A percentile compares a stretch with the other conserved stretches of the same genome.
Conservation (phyloP, 2,113 vertebrate species). For the Micronycteris hirsuta region DNA sequence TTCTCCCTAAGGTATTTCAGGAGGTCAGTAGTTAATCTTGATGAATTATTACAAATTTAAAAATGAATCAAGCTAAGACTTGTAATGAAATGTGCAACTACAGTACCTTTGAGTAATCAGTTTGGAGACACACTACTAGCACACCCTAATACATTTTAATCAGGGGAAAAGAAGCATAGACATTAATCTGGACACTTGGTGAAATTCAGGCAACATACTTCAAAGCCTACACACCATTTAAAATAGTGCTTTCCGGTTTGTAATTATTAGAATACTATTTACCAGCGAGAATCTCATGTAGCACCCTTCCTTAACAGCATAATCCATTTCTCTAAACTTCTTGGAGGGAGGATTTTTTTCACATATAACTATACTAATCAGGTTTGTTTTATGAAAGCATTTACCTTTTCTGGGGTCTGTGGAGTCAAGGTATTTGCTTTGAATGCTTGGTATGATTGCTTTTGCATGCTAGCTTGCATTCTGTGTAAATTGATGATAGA, state of each 20-base stretch:
- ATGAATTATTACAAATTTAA: conserved; percentile 46
- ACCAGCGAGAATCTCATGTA: conserved; percentile 38
- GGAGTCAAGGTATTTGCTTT: conserved; percentile 68
- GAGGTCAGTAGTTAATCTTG: conserved; percentile 41
- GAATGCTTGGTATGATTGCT: conserved; percentile 65
- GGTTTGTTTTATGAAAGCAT: conserved; percentile 69
- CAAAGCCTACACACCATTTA: conserved; percentile 58
- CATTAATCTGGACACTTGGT: conserved; percentile 69
- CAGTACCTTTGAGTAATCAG: background rate
- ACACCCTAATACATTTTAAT: conserved; percentile 40
- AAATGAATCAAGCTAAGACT: conserved; percentile 39
- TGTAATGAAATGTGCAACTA: conserved; percentile 35
- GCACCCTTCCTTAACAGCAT: conserved; percentile 43
- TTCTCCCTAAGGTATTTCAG: conserved; percentile 46
- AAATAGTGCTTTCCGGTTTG: conserved; percentile 63
- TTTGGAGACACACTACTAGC: conserved; percentile 60
- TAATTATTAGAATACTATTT: conserved; percentile 68
- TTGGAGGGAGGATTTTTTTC: conserved; percentile 13
- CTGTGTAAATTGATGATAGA: conserved; percentile 72
- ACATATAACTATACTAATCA: conserved; percentile 68
- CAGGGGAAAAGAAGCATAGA: conserved; percentile 36
- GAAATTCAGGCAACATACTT: conserved; percentile 68
- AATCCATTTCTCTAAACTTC: conserved; percentile 66
- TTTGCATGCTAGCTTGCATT: conserved; percentile 79
- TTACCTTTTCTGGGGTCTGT: conserved; percentile 65